Base-by-base conservation (phyloP, 2,888 invertebrate genomes). In the Drosophila longiperda region DNA sequence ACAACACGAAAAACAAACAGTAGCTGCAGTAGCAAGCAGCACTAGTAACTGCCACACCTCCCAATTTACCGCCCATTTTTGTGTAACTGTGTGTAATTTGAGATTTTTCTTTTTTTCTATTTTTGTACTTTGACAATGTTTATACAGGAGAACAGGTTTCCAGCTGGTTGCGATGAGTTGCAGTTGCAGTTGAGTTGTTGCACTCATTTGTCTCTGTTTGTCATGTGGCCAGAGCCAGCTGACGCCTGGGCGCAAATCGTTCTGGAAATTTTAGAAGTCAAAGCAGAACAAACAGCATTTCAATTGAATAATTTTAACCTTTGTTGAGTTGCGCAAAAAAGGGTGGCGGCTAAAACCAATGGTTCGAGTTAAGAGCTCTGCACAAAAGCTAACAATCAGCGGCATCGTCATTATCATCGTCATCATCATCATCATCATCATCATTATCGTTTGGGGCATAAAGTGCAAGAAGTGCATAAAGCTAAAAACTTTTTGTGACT, bases 391-490 rank as follows among this genome's bases (percentile, higher is more conserved):
- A 74, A 74, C 73, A 73, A 73, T 66, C 74, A 67, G 23, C 45
- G 45, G 36, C 61, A 64, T 63, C 59, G 23, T 38, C 36, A 32
- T 53, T 12, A 29, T 53, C 45, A 45, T 59, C 45, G 34, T 59
- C 60, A n/a, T 49, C 45, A 57, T 66, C 62, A 69, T 58, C 64
- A 70, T 54, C 62, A 33, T 11, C 34, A 23, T 36, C 38, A 55
- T 40, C 32, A 50, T n/a, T 29, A 40, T 57, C 40, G 40, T 40
- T 64, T 29, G 59, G 17, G 57, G 49, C 73, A 62, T 66, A 78
- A 81, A 81, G 75, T 78, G 82, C 84, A 81, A 71, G 67, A 77
- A 77, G 80, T 80, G 80, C 80, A 80, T 81, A 81, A 83, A 81
- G 48, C 72, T 83, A 64, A 70, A 58, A 50, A 48, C 76, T 49